phyloP scores from a whole-genome alignment of 2,113 vertebrate genomes.

The Syrrhaptes paradoxus region DNA sequence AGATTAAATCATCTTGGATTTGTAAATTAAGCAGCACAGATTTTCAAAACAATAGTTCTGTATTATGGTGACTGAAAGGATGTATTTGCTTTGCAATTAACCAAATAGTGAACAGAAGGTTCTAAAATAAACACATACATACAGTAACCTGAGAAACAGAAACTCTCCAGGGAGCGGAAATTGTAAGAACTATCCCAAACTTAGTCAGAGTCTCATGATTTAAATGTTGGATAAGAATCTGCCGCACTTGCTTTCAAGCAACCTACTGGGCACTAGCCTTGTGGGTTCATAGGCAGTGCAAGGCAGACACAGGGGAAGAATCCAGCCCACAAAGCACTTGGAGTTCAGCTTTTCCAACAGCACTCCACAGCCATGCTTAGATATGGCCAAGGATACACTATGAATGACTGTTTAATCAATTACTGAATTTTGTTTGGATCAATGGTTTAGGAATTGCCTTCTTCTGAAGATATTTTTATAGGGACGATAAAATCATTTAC shows the following conservation, averaged over 20 bases:
- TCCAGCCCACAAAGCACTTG: background rate
- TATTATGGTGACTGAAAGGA: background rate
- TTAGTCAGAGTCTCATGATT: background rate
- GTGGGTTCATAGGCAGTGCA: background rate
- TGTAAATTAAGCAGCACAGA: background rate
- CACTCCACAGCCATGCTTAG: background rate
- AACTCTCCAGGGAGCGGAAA: background rate
- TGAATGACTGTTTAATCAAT: background rate
- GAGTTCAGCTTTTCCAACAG: background rate
- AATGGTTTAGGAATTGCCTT: background rate
- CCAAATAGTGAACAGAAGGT: background rate
- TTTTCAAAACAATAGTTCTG: slow-evolving; percentile 9
- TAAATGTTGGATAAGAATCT: background rate
- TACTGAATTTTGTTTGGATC: background rate
- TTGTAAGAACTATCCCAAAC: background rate
- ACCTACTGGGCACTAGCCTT: background rate
- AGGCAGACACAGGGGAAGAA: background rate
- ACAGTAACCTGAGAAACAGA: background rate
- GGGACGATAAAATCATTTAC: background rate
- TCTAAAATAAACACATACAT: background rate
- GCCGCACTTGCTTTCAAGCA: background rate
- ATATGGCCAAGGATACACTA: background rate
- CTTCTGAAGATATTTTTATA: background rate
- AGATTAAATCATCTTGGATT: slow-evolving; percentile 15
- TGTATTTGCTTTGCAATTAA: background rate